phyloP scores from a whole-genome alignment of 2,113 vertebrate genomes.

The Oncorhynchus kisutch region DNA sequence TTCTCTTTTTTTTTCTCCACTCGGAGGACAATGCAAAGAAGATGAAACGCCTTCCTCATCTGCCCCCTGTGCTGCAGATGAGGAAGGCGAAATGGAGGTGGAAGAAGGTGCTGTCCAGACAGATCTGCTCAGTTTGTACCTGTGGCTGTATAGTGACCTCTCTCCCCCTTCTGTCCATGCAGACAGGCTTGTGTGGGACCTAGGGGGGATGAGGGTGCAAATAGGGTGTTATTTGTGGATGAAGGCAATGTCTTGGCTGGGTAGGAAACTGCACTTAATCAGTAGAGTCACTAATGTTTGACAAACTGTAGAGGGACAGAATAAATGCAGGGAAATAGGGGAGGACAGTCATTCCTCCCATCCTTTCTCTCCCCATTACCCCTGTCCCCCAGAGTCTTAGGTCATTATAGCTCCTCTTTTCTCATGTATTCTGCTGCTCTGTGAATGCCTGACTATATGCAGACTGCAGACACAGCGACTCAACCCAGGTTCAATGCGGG shows the following conservation, averaged over 20 bases:
- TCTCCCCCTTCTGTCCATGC: background rate
- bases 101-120: background rate
- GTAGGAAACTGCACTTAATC: background rate
- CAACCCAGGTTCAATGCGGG: background rate
- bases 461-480: background rate
- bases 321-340: background rate
- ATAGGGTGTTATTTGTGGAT: background rate
- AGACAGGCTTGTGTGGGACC: background rate
- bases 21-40: too few relatives aligned
- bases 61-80: background rate
- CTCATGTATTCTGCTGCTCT: background rate
- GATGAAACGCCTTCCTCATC: too few relatives aligned
- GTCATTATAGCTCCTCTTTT: conserved; percentile 7
- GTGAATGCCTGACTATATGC: background rate
- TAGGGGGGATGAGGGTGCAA: background rate
- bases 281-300: background rate
- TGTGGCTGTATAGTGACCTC: background rate
- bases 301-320: background rate
- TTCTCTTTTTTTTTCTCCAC: background rate
- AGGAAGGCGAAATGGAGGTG: background rate
- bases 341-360: background rate
- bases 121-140: background rate
- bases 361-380: background rate
- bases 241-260: background rate
- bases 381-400: background rate